Conservation (phyloP, 1,140 invertebrate genomes). For the Eumeta japonica region DNA sequence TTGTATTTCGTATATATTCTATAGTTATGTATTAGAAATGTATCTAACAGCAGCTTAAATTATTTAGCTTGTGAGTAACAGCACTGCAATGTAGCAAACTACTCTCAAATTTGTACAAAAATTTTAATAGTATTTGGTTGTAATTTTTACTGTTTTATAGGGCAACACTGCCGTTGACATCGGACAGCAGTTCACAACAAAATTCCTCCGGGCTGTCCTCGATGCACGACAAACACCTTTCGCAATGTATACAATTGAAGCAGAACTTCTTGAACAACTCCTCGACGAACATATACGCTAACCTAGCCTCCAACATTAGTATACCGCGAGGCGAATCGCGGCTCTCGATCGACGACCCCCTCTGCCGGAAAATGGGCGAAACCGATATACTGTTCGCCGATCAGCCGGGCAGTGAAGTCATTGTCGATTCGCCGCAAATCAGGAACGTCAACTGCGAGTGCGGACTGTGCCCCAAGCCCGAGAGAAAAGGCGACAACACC, state of each 20-base stretch:
- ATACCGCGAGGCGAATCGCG: slow-evolving; percentile 33
- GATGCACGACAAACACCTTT: slow-evolving; percentile 60
- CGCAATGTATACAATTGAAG: slow-evolving; percentile 54
- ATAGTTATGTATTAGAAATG: slow-evolving; percentile 16
- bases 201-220: slow-evolving; percentile 32
- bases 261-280: slow-evolving; percentile 52
- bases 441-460: slow-evolving; percentile 47
- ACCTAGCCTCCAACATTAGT: slow-evolving; percentile 34
- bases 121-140: slow-evolving; percentile 14
- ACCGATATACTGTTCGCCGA: slow-evolving; percentile 47
- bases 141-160: slow-evolving; percentile 46
- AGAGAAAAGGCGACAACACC: slow-evolving; percentile 31
- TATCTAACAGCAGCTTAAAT: slow-evolving; percentile 38
- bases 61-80: slow-evolving; percentile 27
- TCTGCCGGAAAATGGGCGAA: slow-evolving; percentile 36
- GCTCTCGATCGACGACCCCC: slow-evolving; percentile 61
- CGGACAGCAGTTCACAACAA: slow-evolving; percentile 68
- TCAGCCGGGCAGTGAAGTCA: slow-evolving; percentile 32
- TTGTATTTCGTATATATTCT: slow-evolving; percentile 19
- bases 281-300: slow-evolving; percentile 40
- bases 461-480: slow-evolving; percentile 41
- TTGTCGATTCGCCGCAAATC: slow-evolving; percentile 44
- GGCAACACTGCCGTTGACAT: slow-evolving; percentile 75
- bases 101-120: slow-evolving; percentile 14
- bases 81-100: too few relatives aligned